Base-by-base conservation (phyloP, 1,140 invertebrate genomes). In the Nymphalis io region DNA sequence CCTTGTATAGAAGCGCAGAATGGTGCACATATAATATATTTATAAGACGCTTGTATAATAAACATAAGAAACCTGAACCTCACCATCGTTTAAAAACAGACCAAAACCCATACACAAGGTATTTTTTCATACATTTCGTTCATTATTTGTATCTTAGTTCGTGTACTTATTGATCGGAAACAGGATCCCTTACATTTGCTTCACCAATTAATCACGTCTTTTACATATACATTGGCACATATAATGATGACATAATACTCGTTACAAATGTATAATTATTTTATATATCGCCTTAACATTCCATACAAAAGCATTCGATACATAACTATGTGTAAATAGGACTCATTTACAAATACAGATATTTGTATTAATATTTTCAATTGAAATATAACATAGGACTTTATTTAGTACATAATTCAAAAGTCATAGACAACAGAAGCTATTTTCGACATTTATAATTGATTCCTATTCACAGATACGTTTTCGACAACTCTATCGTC, bases 161-260 rank as follows among this genome's bases (percentile, higher is more conserved):
- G 20, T 55, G 21, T 27, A 3, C 15, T 27, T 15, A 33, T 27
- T 33, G 16, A 20, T 23, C 11, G 58, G 63, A 67, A 72, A 72
- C 70, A 60, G 70, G 59, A 77, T 78, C 20, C 16, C 33, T 46
- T 33, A 61, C 18, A 68, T 60, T 69, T 69, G 66, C 66, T 70
- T 57, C 39, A 75, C 59, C 72, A 66, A 68, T 72, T 65, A 60
- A 70, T 64, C 59, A 63, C 72, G 76, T 85, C 80, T 81, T 84
- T 82, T 81, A 81, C 78, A 80, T 78, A 82, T 78, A 86, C 72
- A 87, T 88, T 88, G 86, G 86, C 86, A 88, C 86, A 83, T 84
- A 79, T 62, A 78, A 74, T 84, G 79, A 86, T 88, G 82, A 88
- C 84, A 84, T 84, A 84, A 68, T 69, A 74, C 63, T 68, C 42